Percentiles rank a stretch among this genome's conserved stretches.
These are phyloP conservation scores for Uloborus diversus DNA, from an alignment of 1,140 invertebrate species.

Conservation along the genomic window DNA sequence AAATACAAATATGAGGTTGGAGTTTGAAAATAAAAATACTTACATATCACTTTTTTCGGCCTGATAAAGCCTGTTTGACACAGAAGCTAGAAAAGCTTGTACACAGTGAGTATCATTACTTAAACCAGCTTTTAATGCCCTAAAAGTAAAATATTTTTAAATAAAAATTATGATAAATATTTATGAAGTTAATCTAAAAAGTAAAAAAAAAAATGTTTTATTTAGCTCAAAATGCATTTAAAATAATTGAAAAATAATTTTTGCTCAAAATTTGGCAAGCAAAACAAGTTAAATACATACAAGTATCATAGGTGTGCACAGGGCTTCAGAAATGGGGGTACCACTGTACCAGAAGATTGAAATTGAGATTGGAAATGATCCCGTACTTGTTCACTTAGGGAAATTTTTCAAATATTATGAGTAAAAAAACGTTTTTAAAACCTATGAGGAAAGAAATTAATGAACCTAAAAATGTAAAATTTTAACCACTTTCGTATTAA, in stretches of 20 bases:
- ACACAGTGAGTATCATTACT: constrained; percentile 89
- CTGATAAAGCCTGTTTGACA: constrained; percentile 90
- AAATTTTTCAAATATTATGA: no score
- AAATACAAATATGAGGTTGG: no score
- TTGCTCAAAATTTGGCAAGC: not conserved
- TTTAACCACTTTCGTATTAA: no score
- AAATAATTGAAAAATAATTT: not conserved
- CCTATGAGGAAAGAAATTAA: no score
- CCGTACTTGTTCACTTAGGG: no score
- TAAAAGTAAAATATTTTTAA: constrained; percentile 56
- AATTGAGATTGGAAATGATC: no score
- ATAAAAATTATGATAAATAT: not conserved
- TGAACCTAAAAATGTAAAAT: no score
- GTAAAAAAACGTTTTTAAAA: no score
- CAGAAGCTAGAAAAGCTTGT: constrained; percentile 89
- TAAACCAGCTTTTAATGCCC: constrained; percentile 86
- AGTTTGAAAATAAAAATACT: not conserved
- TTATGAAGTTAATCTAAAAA: not conserved
- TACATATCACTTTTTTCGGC: constrained; percentile 72
- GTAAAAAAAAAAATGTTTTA: not conserved
- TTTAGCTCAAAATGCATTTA: not conserved
- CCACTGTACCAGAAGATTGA: no score
- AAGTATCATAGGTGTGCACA: no score
- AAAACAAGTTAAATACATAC: not conserved
- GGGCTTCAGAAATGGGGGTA: no score